Evolutionary conservation across 2,797 vertebrate species (phyloP).

Genomic region (Mycteria americana): DNA sequence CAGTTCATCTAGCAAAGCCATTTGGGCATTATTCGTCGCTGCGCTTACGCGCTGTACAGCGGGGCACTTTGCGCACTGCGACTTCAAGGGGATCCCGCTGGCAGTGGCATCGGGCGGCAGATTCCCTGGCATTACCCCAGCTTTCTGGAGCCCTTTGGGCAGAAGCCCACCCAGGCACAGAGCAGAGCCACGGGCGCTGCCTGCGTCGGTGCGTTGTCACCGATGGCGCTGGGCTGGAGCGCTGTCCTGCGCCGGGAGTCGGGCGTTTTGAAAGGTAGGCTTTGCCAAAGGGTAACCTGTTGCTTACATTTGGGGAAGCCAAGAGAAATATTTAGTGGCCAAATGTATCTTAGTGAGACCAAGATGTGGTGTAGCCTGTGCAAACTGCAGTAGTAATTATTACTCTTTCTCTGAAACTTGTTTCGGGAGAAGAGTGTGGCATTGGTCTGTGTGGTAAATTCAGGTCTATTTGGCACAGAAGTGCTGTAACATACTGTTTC

Average conservation of each 20-base stretch:
- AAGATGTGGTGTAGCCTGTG: not conserved
- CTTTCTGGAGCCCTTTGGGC: not conserved
- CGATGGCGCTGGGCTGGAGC: not conserved
- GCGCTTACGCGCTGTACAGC: accelerated
- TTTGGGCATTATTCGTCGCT: not conserved
- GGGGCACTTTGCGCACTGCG: not conserved
- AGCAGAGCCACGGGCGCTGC: not conserved
- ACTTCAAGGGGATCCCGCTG: not conserved
- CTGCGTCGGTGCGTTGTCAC: accelerated
- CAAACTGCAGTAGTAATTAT: not conserved
- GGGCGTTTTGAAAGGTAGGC: not conserved
- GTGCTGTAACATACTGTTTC: not conserved
- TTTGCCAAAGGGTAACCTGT: not conserved
- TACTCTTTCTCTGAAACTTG: not conserved
- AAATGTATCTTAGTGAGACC: not conserved
- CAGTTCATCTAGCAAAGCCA: not conserved
- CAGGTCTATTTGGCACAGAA: not conserved
- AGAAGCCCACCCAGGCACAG: not conserved
- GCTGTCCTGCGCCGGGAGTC: not conserved
- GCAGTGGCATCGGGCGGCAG: accelerated
- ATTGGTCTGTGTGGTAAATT: not conserved
- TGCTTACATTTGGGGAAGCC: not conserved
- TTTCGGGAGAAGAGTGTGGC: accelerated
- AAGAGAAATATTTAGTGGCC: not conserved
- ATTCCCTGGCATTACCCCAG: not conserved